Conservation (phyloP, 1,140 invertebrate species). For the Sminthurinus signatus region DNA sequence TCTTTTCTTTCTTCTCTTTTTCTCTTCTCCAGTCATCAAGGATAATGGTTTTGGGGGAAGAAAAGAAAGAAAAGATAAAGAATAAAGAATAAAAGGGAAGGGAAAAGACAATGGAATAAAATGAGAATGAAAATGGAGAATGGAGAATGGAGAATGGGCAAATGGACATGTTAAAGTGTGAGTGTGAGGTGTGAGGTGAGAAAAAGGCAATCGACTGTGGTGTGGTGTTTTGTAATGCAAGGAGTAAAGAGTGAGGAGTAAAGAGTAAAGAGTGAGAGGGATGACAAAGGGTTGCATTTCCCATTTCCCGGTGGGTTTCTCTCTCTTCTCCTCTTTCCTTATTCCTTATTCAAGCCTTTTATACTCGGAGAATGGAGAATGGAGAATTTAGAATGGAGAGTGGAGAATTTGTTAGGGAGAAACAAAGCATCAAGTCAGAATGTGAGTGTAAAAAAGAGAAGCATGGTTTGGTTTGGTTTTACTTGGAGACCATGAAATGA, state of each 20-base stretch:
- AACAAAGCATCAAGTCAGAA: not conserved
- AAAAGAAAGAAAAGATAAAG: not conserved
- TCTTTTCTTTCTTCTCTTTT: too few relatives aligned
- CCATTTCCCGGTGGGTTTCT: slow-evolving; percentile 9
- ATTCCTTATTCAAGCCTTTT: too few relatives aligned
- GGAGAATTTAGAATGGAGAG: not conserved
- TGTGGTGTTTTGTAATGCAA: not conserved
- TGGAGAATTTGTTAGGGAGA: not conserved
- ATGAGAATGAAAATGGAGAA: too few relatives aligned
- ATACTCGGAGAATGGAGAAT: too few relatives aligned
- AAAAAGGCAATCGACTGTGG: not conserved
- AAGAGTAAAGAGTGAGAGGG: not conserved
- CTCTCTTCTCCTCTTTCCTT: too few relatives aligned
- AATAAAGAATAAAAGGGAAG: too few relatives aligned
- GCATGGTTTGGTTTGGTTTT: slow-evolving; percentile 4
- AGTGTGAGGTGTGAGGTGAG: not conserved
- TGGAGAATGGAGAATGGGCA: too few relatives aligned
- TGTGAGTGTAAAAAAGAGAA: not conserved
- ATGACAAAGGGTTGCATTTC: slow-evolving; percentile 13
- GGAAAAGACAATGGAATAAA: slow-evolving; percentile 1
- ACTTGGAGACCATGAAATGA: slow-evolving; percentile 8
- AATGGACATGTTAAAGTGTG: slow-evolving; percentile 1
- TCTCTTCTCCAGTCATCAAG: not conserved
- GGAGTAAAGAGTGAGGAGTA: too few relatives aligned
- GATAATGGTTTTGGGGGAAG: slow-evolving; percentile 10